Base-by-base conservation (phyloP, 2,888 invertebrate species). In the Pocota personata region DNA sequence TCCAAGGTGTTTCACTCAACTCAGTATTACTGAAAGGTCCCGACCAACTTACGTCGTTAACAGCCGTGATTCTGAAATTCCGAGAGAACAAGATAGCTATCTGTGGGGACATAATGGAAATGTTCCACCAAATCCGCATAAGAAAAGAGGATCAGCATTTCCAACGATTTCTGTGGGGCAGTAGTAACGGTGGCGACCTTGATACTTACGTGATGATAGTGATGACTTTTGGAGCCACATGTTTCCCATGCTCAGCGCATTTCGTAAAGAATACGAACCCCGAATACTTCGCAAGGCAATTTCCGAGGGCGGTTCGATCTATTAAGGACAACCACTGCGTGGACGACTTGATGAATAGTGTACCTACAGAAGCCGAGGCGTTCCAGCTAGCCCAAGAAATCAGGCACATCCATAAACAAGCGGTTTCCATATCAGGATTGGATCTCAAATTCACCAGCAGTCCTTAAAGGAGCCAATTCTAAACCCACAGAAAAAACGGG, bases 41-140 rank as follows among this genome's bases (percentile, higher is more conserved):
- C 32, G 32, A 32, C 7, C 50, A 50, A 24, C 21, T 66, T 6
- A 14, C 37, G 3, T 50, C 48, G 1, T 21, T 66, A 7, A 52
- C 35, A 1, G 5, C 66, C 4, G 35, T 66, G 0, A 35, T 66
- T 3, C 43, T 48, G 7, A 27, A 90, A 1, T 91, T 91, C 78
- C 73, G 91, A 14, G 89, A 90, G 84, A 66, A 88, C 24, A 76
- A 50, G 52, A 76, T 90, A 7, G 91, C n/a, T n/a, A n/a, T n/a
- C n/a, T n/a, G n/a, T n/a, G n/a, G n/a, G n/a, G n/a, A n/a, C n/a
- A n/a, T n/a, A n/a, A n/a, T n/a, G n/a, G n/a, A 32, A 32, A 32
- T 32, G 32, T 32, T 32, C 32, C 7, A 32, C 7, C 32, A n/a
- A n/a, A n/a, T n/a, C n/a, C n/a, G n/a, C n/a, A n/a, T n/a, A n/a